Conservation (phyloP, 2,113 vertebrate species). For the Alces alces region DNA sequence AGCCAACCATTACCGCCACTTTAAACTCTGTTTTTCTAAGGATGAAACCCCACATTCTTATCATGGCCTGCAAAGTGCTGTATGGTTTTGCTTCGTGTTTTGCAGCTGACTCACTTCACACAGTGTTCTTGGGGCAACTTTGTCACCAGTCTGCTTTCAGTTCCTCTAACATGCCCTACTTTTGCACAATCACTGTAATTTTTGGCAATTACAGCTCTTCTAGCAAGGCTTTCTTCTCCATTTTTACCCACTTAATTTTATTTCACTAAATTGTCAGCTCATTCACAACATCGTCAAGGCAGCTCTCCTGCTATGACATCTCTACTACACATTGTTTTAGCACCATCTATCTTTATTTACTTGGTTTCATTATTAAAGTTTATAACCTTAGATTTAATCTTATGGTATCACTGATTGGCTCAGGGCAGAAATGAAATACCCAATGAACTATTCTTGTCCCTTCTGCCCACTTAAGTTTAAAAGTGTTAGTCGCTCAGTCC, state of each 20-base stretch:
- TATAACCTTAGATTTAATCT: background rate
- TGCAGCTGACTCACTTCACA: background rate
- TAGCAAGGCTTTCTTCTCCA: background rate
- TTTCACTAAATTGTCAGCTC: background rate
- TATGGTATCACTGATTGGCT: background rate
- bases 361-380: background rate
- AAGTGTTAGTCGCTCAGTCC: background rate
- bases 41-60: background rate
- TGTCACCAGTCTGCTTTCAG: background rate
- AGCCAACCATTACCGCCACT: background rate
- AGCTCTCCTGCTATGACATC: fast-evolving
- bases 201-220: background rate
- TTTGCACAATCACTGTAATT: background rate
- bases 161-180: background rate
- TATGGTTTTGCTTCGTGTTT: background rate
- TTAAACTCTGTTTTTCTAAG: background rate
- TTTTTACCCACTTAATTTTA: background rate
- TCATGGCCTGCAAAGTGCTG: background rate
- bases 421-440: background rate
- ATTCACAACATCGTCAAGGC: background rate
- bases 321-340: background rate
- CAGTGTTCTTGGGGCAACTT: background rate
- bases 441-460: background rate
- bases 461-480: background rate
- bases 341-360: background rate